Evolutionary conservation across 2,113 vertebrate species (phyloP), one percentile per base, ranked within the genome.

Genomic region (Acanthochromis polyacanthus): DNA sequence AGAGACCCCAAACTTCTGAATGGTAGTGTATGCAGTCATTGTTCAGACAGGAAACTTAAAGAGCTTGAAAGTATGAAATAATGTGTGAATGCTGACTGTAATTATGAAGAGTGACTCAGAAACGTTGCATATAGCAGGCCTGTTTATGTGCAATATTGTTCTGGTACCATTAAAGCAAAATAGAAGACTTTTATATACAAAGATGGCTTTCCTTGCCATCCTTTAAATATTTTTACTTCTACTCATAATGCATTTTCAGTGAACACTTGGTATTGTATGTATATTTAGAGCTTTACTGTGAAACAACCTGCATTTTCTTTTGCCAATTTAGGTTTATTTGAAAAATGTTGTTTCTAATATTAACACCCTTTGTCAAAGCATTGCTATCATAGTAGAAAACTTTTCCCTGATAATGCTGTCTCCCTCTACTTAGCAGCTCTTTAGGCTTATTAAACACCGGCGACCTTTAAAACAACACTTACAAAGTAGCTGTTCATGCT

Each of bases 401-500:
- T 32, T 8, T 3, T 30, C 36, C 8, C 10, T 50, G 11, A 36
- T 1, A 36, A 36, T 43, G 43, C 23, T 38, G 19, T 19, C 40
- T 59, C 46, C 4, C 1, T 3, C 5, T 22, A 19, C 20, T 17
- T 65, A 1, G 43, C 60, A 14, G 17, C 25, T 60, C 17, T 9
- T 23, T 3, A 75, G 1, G 16, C 25, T 0, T 14, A 22, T 43
- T 1, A 70, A 57, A 4, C 52, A 53, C 20, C 2, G 16, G 19
- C 19, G 23, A 57, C 45, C 19, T 3, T 60, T 46, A 43, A 55
- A 55, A n/a, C 25, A 66, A 73, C 93, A 98, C 98, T 99, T 95
- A 99, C 98, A 81, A 98, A 97, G 93, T 97, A 97, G 92, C 93
- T 96, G 91, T 96, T 97, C 94, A 99, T 97, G 90, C 95, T 97